A percentile compares a stretch with the other conserved stretches of the same genome.
phyloP scores from a whole-genome alignment of 2,113 vertebrate species.

The Miniopterus natalensis region DNA sequence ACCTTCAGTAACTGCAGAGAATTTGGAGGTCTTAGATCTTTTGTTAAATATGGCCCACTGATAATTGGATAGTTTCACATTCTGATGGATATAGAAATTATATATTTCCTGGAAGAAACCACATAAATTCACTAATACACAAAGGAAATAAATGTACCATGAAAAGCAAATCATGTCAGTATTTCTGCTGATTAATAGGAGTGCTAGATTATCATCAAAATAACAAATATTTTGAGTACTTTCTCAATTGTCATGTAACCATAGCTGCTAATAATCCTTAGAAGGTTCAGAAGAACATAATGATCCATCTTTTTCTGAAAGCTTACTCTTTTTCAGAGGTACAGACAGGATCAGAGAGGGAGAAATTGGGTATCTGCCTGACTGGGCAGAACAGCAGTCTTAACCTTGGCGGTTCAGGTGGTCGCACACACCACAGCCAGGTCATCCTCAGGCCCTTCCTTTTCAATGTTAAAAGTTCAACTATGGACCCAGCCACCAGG shows the following conservation, averaged over 20 bases:
- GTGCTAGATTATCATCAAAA: not conserved
- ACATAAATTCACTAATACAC: not conserved
- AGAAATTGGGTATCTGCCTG: not conserved
- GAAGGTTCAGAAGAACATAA: not conserved
- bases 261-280: not conserved
- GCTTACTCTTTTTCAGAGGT: not conserved
- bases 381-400: not conserved
- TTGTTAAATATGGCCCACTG: not conserved
- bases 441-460: not conserved
- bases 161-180: not conserved
- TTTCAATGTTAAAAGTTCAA: not conserved
- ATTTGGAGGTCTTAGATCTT: slow-evolving; percentile 22
- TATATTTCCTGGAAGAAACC: not conserved
- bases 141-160: slow-evolving; percentile 32
- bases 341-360: not conserved
- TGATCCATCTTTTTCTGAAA: not conserved
- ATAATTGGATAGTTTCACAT: slow-evolving; percentile 13
- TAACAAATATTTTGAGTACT: not conserved
- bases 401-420: not conserved
- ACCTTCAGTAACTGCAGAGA: not conserved
- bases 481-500: too few relatives aligned
- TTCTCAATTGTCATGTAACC: not conserved
- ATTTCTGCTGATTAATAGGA: not conserved
- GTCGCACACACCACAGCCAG: not conserved
- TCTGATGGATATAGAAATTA: slow-evolving; percentile 31